Evolutionary conservation across 1,140 invertebrate genomes (phyloP).

Genomic region (Coelopa frigida): DNA sequence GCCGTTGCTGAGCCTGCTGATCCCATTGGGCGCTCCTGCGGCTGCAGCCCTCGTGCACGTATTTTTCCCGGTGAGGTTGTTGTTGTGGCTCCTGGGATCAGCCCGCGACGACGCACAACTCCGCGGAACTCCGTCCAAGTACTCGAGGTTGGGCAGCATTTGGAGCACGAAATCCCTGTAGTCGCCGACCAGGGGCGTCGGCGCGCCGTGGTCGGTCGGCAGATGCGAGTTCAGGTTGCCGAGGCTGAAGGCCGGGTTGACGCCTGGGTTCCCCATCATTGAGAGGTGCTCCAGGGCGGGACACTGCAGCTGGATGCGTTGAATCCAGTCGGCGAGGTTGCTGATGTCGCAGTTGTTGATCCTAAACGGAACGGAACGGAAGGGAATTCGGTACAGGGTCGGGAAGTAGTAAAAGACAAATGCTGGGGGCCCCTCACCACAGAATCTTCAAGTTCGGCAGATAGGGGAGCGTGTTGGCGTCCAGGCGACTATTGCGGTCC

Average conservation of each 20-base stretch:
- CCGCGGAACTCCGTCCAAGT: slow-evolving; percentile 23
- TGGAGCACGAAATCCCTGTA: slow-evolving; percentile 28
- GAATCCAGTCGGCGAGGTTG: slow-evolving; percentile 37
- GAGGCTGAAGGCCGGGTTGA: slow-evolving; percentile 20
- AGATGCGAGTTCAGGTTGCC: background rate
- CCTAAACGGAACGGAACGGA: slow-evolving; percentile 22
- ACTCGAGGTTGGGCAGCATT: slow-evolving; percentile 27
- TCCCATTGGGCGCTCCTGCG: background rate
- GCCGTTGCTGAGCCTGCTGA: too few species aligned
- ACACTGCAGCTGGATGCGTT: slow-evolving; percentile 33
- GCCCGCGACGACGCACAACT: background rate
- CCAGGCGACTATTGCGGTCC: slow-evolving; percentile 31
- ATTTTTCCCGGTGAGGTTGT: background rate
- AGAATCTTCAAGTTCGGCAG: slow-evolving; percentile 33
- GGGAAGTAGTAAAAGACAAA: background rate
- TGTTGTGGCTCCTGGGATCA: background rate
- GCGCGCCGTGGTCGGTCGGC: too few species aligned
- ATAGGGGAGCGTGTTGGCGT: slow-evolving; percentile 34
- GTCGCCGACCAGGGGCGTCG: slow-evolving; percentile 4
- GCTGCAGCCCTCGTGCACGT: background rate
- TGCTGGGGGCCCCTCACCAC: too few species aligned
- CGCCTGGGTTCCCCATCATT: slow-evolving; percentile 38
- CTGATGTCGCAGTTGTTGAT: slow-evolving; percentile 40
- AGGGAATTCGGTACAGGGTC: too few species aligned
- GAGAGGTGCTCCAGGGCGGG: slow-evolving; percentile 33